Evolutionary conservation across 1,140 invertebrate genomes (phyloP), one percentile per base, ranked within the genome.

Genomic region (Yoshiicerus persimilis): DNA sequence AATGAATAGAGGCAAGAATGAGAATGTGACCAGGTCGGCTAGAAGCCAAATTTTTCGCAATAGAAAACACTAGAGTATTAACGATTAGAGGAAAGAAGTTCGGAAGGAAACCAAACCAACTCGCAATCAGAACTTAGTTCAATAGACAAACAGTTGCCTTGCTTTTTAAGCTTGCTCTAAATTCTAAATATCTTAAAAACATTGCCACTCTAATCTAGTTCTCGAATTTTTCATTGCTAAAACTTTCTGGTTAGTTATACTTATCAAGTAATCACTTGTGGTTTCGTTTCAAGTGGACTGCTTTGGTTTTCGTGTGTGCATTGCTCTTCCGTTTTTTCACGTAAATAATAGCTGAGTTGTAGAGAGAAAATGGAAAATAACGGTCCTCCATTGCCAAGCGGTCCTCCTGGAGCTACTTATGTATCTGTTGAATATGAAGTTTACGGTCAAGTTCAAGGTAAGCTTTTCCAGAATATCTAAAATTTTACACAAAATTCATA

Each of bases 381-480:
- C 83, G 83, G 83, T 84, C 83, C 41, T 47, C 6, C 39, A 13
- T n/a, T 84, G 25, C 83, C 83, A 11, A 80, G 80, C 10, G 75
- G 66, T 16, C 87, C 87, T 62, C 84, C 47, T 23, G 88, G 88
- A 75, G 38, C 38, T 9, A 86, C 94, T 0, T 93, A 96, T 86
- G 94, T 96, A 39, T 96, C 96, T 75, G 95, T 96, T 16, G 96
- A 98, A 90, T 97, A 97, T 91, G 97, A 97, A 93, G 96, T 97
- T 64, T 97, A 94, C 91, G 97, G 97, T 88, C 95, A 96, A 93
- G 96, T 97, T 38, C 96, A 97, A 95, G 97, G 96, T 97, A 93
- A 70, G 25, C 27, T 32, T 80, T 80, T 36, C n/a, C 4, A 77
- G 0, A 8, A 1, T 20, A 80, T 23, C n/a, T n/a, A n/a, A n/a